phyloP scores from a whole-genome alignment of 2,113 vertebrate species.

The Rhinogobius similis region DNA sequence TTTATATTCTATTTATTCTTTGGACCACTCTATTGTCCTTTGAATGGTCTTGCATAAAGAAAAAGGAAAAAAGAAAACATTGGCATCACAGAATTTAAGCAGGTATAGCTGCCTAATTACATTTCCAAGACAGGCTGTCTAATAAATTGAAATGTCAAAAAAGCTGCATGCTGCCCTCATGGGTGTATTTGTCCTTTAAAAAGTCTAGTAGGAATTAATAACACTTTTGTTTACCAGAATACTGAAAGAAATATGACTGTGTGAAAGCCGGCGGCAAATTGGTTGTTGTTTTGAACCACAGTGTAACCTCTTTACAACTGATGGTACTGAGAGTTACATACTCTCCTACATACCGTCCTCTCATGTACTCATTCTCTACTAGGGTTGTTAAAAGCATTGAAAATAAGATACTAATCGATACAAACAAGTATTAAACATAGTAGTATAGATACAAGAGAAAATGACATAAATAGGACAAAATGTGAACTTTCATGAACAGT shows the following conservation, averaged over 20 bases:
- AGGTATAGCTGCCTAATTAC: constrained; percentile 63
- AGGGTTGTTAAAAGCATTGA: too few relatives aligned
- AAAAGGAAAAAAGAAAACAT: too few relatives aligned
- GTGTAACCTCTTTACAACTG: background rate
- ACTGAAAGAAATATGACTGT: constrained; percentile 23
- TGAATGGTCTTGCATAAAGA: too few relatives aligned
- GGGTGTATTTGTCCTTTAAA: constrained; percentile 41
- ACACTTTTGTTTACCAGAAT: constrained; percentile 39
- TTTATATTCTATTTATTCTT: too few relatives aligned
- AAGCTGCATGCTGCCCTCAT: constrained; percentile 49
- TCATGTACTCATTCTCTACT: too few relatives aligned
- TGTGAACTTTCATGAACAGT: too few relatives aligned
- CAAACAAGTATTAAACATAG: too few relatives aligned
- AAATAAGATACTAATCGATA: too few relatives aligned
- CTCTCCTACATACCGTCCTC: too few relatives aligned
- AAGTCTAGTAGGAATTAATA: constrained; percentile 39
- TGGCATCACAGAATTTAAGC: constrained; percentile 46
- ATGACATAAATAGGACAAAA: too few relatives aligned
- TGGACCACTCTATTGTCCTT: too few relatives aligned
- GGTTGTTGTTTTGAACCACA: background rate
- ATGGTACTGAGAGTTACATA: too few relatives aligned
- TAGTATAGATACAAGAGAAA: background rate
- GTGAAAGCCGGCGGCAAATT: background rate
- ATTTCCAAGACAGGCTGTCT: constrained; percentile 46
- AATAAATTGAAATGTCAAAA: constrained; percentile 53